These are phyloP conservation scores for Heteromyza rotundicornis DNA, from an alignment of 2,888 invertebrate species.

Conservation along the genomic window DNA sequence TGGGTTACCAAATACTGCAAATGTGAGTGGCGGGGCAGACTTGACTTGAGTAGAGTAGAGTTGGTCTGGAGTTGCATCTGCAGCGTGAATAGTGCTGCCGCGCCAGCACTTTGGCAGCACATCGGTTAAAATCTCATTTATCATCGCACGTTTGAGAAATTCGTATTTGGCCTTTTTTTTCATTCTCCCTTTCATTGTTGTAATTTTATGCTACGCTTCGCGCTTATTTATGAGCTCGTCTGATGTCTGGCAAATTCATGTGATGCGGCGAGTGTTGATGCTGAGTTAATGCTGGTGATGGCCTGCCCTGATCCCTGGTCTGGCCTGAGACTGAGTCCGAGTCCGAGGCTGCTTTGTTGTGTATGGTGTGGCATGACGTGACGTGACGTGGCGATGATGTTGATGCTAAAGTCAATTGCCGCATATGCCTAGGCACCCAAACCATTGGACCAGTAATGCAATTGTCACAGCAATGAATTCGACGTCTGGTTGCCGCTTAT, in stretches of 20 bases:
- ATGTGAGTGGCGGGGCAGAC: not conserved
- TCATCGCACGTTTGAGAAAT: slow-evolving; percentile 33
- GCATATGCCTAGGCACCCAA: slow-evolving; percentile 25
- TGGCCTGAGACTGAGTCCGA: not conserved
- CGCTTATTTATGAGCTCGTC: slow-evolving; percentile 49
- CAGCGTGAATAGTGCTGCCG: not conserved
- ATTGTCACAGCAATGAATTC: slow-evolving; percentile 17
- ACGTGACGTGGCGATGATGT: not conserved
- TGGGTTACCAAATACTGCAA: not conserved
- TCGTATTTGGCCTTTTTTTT: slow-evolving; percentile 9
- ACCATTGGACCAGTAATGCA: slow-evolving; percentile 29
- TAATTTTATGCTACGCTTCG: slow-evolving; percentile 15
- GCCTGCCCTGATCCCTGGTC: not conserved
- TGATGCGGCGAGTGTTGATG: slow-evolving; percentile 12
- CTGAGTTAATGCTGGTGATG: not conserved
- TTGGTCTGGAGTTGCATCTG: not conserved
- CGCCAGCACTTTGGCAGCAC: slow-evolving; percentile 8
- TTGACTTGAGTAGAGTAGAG: not conserved
- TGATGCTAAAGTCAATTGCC: not conserved
- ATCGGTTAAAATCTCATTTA: slow-evolving; percentile 40
- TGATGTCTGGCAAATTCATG: slow-evolving; percentile 33
- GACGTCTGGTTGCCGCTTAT: not conserved
- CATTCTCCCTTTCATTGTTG: too few species aligned
- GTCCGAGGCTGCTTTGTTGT: not conserved
- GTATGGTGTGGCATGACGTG: not conserved